Conservation (phyloP, 2,888 invertebrate species). For the Nephrotoma guestfalica region DNA sequence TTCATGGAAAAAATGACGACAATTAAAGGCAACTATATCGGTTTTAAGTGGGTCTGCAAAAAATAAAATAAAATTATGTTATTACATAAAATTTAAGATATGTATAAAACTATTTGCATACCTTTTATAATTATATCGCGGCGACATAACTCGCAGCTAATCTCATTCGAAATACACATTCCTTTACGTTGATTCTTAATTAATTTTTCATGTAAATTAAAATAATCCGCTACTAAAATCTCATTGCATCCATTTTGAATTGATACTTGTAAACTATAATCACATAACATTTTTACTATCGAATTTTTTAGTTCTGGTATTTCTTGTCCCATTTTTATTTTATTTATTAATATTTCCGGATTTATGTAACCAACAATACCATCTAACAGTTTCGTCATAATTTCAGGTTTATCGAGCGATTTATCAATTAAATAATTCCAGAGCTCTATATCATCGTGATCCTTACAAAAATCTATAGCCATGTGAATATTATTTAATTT, state of each 20-base stretch:
- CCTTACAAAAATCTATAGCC: slow-evolving; percentile 93
- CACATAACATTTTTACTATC: slow-evolving; percentile 87
- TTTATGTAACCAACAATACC: slow-evolving; percentile 64
- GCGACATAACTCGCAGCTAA: slow-evolving; percentile 67
- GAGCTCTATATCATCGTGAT: slow-evolving; percentile 83
- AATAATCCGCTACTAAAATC: slow-evolving; percentile 82
- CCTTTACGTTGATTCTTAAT: slow-evolving; percentile 66
- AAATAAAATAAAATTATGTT: slow-evolving; percentile 15
- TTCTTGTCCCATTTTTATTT: slow-evolving; percentile 68
- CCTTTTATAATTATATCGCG: slow-evolving; percentile 59
- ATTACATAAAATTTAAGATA: slow-evolving; percentile 5
- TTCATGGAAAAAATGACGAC: slow-evolving; percentile 80
- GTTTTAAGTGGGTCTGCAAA: slow-evolving; percentile 34
- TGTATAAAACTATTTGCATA: slow-evolving; percentile 17
- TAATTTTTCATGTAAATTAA: slow-evolving; percentile 68
- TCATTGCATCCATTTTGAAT: slow-evolving; percentile 82
- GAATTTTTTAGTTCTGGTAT: slow-evolving; percentile 84
- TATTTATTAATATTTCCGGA: slow-evolving; percentile 71
- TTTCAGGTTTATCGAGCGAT: slow-evolving; percentile 72
- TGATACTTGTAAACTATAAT: slow-evolving; percentile 83
- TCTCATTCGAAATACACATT: slow-evolving; percentile 51
- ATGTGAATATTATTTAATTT: slow-evolving; percentile 77
- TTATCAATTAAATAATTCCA: slow-evolving; percentile 85
- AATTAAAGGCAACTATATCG: slow-evolving; percentile 69
- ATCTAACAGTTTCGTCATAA: slow-evolving; percentile 42